Conservation (phyloP, 30 jellyfish, hydroid and myxozoan species). For the Aurelia sp. region DNA sequence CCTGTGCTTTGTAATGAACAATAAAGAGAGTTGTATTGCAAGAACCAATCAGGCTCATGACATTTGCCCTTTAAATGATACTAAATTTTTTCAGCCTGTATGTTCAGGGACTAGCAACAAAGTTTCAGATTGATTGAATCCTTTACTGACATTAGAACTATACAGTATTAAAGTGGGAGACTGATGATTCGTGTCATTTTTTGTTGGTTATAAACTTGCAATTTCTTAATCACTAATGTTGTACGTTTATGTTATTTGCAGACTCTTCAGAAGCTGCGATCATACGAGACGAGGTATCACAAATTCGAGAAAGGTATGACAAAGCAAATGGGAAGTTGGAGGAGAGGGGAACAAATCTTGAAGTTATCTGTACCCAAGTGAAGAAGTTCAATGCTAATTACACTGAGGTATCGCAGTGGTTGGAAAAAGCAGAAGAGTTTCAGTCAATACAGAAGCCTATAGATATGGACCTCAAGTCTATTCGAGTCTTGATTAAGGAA, state of each 20-base stretch:
- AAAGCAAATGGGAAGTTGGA: conserved; percentile 63
- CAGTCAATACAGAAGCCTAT: conserved; percentile 59
- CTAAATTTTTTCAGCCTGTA: no score
- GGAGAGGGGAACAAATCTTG: conserved; percentile 87
- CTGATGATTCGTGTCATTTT: no score
- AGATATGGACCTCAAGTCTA: conserved; percentile 46
- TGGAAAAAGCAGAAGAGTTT: conserved; percentile 84
- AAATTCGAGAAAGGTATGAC: conserved; percentile 73
- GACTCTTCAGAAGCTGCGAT: conserved; percentile 37
- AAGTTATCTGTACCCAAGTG: conserved; percentile 70
- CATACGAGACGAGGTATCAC: conserved; percentile 66
- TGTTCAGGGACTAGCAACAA: no score
- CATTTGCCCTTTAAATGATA: no score
- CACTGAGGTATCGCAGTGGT: conserved; percentile 84
- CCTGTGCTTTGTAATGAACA: no score
- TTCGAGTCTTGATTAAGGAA: conserved; percentile 61
- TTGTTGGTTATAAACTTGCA: no score
- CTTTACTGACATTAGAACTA: no score
- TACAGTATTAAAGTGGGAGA: no score
- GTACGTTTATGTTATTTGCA: background rate
- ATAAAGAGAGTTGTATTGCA: no score
- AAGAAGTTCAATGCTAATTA: conserved; percentile 78
- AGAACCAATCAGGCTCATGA: no score
- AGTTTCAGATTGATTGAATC: no score
- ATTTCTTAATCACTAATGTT: no score